These are phyloP conservation scores for Delichon dasypus DNA, from an alignment of 2,797 vertebrate species.

Conservation along the genomic window DNA sequence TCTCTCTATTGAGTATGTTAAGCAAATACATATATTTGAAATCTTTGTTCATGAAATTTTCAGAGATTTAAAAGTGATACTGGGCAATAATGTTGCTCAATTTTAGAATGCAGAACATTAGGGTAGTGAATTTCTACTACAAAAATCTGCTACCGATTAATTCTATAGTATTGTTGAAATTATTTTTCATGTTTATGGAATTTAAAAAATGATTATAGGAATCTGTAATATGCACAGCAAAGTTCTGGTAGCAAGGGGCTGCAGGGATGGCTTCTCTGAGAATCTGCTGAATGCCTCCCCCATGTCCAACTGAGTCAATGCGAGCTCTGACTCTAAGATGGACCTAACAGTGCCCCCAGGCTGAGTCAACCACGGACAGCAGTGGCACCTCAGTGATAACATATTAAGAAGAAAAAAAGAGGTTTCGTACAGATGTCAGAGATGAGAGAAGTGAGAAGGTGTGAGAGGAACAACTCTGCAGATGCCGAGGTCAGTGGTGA, in stretches of 20 bases:
- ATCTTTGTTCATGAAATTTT: background rate
- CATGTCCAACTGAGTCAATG: rapidly evolving
- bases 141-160: background rate
- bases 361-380: background rate
- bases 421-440: background rate
- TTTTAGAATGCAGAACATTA: background rate
- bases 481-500: background rate
- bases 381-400: background rate
- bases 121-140: background rate
- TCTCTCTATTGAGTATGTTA: background rate
- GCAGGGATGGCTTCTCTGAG: background rate
- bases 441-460: background rate
- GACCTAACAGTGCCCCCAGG: background rate
- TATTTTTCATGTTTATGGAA: background rate
- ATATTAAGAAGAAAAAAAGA: background rate
- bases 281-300: background rate
- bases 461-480: background rate
- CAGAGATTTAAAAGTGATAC: background rate
- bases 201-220: background rate
- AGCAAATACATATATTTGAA: background rate
- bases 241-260: background rate
- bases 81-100: background rate
- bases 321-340: background rate
- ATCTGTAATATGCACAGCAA: background rate
- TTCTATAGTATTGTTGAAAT: background rate